phyloP scores from a whole-genome alignment of 2,113 vertebrate genomes.

The Meles meles region DNA sequence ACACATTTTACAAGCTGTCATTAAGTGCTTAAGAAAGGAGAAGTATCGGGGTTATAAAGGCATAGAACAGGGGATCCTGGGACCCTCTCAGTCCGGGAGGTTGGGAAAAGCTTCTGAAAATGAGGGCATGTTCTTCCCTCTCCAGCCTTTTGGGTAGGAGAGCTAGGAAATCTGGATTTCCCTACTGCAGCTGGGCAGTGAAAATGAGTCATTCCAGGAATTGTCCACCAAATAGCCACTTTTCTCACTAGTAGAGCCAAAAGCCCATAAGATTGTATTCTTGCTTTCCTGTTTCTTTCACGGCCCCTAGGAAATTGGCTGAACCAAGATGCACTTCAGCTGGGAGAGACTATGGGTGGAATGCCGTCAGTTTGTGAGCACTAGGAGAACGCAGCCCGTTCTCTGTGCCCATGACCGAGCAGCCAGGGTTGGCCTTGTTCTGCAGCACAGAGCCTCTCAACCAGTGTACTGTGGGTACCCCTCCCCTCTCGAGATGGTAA shows the following conservation, averaged over 20 bases:
- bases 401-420: neutral
- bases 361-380: neutral
- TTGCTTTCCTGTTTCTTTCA: constrained; percentile 4
- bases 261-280: neutral
- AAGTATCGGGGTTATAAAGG: neutral
- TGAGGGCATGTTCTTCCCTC: neutral
- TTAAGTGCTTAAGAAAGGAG: neutral
- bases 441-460: neutral
- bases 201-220: neutral
- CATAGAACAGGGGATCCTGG: neutral
- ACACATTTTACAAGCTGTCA: neutral
- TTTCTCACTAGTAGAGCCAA: neutral
- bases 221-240: neutral
- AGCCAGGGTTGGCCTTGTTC: neutral
- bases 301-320: neutral
- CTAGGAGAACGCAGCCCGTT: neutral
- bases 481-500: neutral
- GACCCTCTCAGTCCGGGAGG: neutral
- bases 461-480: neutral
- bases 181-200: neutral
- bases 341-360: neutral
- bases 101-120: neutral
- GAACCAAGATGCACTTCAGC: neutral
- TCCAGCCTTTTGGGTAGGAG: neutral
- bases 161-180: neutral